These are phyloP conservation scores for Hipparchia sbordonii DNA, from an alignment of 2,888 invertebrate species.

Conservation along the genomic window DNA sequence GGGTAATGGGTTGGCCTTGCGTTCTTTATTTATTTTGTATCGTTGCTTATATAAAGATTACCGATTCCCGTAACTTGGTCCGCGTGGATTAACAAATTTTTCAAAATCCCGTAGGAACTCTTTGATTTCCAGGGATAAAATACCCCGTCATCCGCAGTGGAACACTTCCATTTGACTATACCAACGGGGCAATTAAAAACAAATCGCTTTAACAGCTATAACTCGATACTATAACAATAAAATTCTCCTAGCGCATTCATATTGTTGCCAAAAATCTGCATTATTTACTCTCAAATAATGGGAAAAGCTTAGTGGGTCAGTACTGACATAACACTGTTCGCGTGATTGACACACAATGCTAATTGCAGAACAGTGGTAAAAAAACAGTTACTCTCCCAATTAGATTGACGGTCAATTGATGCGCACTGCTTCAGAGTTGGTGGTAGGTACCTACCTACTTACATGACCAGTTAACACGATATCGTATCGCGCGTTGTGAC, in stretches of 20 bases:
- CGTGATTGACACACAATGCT: conserved; percentile 36
- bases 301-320: conserved; percentile 26
- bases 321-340: conserved; percentile 30
- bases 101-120: no score
- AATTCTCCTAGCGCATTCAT: neutral
- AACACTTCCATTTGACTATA: neutral
- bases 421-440: conserved; percentile 30
- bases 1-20: neutral
- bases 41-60: neutral
- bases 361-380: conserved; percentile 31
- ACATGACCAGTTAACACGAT: conserved; percentile 30
- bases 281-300: neutral
- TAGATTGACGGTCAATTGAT: conserved; percentile 38
- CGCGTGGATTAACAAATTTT: no score
- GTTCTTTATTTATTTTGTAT: neutral
- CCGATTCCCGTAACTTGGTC: neutral
- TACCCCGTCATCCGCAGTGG: no score
- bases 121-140: no score
- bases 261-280: neutral
- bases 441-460: neutral
- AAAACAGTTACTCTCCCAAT: conserved; percentile 38
- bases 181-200: no score
- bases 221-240: neutral
- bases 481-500: neutral
- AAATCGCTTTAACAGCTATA: no score